Conservation (phyloP, 1,140 invertebrate species). For the Nomia melanderi region DNA sequence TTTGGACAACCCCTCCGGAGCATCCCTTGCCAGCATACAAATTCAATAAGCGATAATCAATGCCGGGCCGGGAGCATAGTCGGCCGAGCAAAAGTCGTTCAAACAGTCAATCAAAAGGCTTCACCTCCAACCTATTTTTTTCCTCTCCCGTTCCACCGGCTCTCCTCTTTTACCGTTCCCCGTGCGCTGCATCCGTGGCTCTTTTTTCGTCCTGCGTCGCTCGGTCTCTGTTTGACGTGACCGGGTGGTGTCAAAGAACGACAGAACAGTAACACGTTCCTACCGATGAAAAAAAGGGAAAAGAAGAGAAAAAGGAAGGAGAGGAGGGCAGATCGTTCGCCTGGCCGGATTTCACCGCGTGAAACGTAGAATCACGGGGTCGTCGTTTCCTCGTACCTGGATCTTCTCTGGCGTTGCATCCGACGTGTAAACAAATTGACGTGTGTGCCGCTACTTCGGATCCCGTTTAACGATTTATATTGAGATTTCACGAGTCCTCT, state of each 20-base stretch:
- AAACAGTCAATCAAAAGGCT: conserved; percentile 80
- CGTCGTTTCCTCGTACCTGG: conserved; percentile 46
- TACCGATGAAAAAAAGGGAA: conserved; percentile 34
- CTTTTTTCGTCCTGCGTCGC: conserved; percentile 24
- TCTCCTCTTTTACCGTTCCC: conserved; percentile 26
- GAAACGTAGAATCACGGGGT: conserved; percentile 56
- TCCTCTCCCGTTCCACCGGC: conserved; percentile 35
- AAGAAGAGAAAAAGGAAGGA: conserved; percentile 35
- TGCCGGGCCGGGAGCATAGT: conserved; percentile 72
- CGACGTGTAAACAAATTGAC: conserved; percentile 41
- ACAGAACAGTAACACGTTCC: conserved; percentile 46
- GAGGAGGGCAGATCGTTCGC: conserved; percentile 50
- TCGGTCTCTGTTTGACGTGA: conserved; percentile 45
- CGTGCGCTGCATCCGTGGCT: not conserved
- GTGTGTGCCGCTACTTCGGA: conserved; percentile 35
- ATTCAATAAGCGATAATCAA: conserved; percentile 81
- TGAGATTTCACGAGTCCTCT: conserved; percentile 8
- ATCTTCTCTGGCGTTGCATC: conserved; percentile 42
- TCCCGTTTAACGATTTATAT: conserved; percentile 40
- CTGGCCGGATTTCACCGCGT: conserved; percentile 37
- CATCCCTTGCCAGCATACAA: conserved; percentile 67
- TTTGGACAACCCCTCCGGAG: conserved; percentile 62
- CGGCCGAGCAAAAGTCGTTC: conserved; percentile 78
- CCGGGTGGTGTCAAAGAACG: conserved; percentile 53
- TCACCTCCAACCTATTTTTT: conserved; percentile 66